Base-by-base conservation (phyloP, 1,140 invertebrate genomes). In the Eupristina koningsbergeri region DNA sequence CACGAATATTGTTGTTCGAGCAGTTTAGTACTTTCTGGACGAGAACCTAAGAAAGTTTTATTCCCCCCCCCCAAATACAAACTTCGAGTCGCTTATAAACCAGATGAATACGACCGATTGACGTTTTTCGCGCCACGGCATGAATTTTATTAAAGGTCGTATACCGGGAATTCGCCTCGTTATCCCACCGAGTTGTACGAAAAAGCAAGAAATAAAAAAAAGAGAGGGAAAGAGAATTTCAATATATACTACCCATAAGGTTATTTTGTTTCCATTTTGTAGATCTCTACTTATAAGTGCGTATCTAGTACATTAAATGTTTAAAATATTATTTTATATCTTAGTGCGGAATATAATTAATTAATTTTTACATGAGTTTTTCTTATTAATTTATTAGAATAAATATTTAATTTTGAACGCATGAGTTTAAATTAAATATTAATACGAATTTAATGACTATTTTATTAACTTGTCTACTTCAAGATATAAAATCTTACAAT, bases 111-210 rank as follows among this genome's bases (percentile, higher is more conserved):
- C 34, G 67, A 79, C 67, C 76, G 82, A 84, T 84, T 84, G 82
- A 79, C 82, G 79, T 73, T 83, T 83, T 83, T 79, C 76, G 53
- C 76, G 50, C 75, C 77, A 73, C 82, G 15, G 17, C 26, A 41
- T 34, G 36, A 61, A 78, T 79, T 78, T 79, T 84, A 79, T 84
- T 79, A 84, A 84, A 84, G 67, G 61, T 61, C 76, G 69, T 31
- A 69, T 84, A 84, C 82, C 82, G 26, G 47, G 82, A 84, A 84
- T 84, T 84, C 69, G 29, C 58, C 76, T 84, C 81, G 81, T 83
- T 83, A 82, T 36, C 34, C 61, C 79, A 53, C 19, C 41, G 34
- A n/a, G 34, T 26, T 50, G 29, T 74, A 74, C 45, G 29, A 74
- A 50, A 74, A 74, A 74, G n/a, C 26, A 11, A 76, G 45, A 7